These are phyloP conservation scores for Vesta saturnalis DNA, from an alignment of 2,888 invertebrate genomes.

Conservation along the genomic window DNA sequence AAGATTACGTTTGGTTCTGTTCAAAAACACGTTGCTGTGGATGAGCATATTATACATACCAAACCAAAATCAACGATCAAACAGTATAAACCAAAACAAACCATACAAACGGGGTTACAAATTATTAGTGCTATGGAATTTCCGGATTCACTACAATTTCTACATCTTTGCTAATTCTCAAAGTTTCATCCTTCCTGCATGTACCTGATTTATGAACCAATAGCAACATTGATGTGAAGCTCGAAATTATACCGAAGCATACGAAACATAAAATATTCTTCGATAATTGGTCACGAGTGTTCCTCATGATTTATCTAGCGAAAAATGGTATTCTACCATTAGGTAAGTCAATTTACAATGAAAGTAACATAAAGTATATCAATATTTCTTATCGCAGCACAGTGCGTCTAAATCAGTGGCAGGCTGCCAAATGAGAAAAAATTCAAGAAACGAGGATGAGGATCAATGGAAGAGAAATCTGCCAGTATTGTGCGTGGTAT, in stretches of 20 bases:
- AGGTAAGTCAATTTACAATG: neutral
- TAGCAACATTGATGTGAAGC: conserved; percentile 48
- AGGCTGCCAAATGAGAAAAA: no score
- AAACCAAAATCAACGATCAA: conserved; percentile 46
- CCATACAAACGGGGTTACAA: conserved; percentile 54
- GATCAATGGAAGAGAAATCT: no score
- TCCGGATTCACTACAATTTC: conserved; percentile 56
- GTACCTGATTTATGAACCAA: conserved; percentile 46
- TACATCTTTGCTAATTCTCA: conserved; percentile 41
- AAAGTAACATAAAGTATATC: no score
- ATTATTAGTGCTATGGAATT: conserved; percentile 53
- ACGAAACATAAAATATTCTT: conserved; percentile 26
- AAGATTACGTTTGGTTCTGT: conserved; percentile 45
- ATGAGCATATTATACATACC: conserved; percentile 55
- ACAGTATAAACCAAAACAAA: conserved; percentile 53
- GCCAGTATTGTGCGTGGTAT: no score
- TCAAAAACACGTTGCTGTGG: conserved; percentile 51
- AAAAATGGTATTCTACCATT: conserved; percentile 9
- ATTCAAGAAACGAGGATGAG: no score
- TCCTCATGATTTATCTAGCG: conserved; percentile 14
- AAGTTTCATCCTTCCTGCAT: conserved; percentile 26
- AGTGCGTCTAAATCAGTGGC: no score
- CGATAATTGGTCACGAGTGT: conserved; percentile 11
- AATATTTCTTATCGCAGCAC: no score
- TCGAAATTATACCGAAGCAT: no score